Percentiles rank a stretch among this genome's conserved stretches.
Evolutionary conservation across 2,113 vertebrate species (phyloP).

Genomic region (Mionectes macconnelli): DNA sequence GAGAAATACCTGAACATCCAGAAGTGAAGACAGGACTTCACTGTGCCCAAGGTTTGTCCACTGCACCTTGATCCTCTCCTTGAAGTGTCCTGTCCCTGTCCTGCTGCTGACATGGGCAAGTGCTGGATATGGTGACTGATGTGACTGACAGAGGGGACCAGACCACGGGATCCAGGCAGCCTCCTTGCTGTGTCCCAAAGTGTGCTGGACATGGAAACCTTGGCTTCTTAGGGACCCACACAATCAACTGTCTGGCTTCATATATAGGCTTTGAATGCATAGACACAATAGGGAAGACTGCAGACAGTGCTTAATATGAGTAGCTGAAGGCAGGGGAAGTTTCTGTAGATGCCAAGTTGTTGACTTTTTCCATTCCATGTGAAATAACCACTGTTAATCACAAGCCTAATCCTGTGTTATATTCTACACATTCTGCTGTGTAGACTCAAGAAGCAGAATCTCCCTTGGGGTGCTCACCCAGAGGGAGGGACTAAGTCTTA

Average conservation of each 20-base stretch:
- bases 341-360: background rate
- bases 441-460: background rate
- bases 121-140: background rate
- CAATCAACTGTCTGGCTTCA: background rate
- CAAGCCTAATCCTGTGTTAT: background rate
- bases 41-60: background rate
- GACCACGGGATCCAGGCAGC: background rate
- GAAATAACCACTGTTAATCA: background rate
- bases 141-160: background rate
- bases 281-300: background rate
- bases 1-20: background rate
- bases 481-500: background rate
- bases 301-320: background rate
- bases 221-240: background rate
- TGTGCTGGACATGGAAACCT: background rate
- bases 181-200: background rate
- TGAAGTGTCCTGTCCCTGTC: background rate
- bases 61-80: fast-evolving
- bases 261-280: background rate
- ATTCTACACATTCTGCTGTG: background rate
- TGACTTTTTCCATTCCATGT: background rate
- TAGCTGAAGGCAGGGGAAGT: background rate
- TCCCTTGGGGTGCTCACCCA: background rate
- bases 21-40: background rate
- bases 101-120: background rate